A percentile compares a stretch with the other conserved stretches of the same genome.
These are phyloP conservation scores for Phortica variegata DNA, from an alignment of 1,140 invertebrate species.

Conservation along the genomic window DNA sequence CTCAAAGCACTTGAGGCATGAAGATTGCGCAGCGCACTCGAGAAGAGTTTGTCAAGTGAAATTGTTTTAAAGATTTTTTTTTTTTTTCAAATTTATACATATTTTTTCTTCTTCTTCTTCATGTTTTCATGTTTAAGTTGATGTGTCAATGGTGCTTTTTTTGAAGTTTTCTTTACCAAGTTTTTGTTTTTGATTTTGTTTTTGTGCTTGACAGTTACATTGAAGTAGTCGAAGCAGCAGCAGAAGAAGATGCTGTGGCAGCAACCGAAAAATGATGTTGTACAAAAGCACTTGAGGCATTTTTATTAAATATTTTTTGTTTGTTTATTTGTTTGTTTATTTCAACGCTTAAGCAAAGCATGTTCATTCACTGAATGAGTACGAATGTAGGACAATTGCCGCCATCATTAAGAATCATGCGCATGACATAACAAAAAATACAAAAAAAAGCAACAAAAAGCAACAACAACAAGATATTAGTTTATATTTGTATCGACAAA, in stretches of 20 bases:
- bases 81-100: too few species aligned
- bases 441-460: slow-evolving; percentile 24
- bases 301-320: too few species aligned
- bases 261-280: slow-evolving; percentile 13
- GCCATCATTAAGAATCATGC: too few species aligned
- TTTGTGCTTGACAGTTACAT: slow-evolving; percentile 47
- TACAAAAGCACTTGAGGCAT: slow-evolving; percentile 33
- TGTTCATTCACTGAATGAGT: slow-evolving; percentile 48
- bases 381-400: too few species aligned
- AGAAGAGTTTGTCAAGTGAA: slow-evolving; percentile 45
- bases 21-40: slow-evolving; percentile 45
- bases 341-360: too few species aligned
- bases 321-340: too few species aligned
- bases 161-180: too few species aligned
- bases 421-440: slow-evolving; percentile 9
- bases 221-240: slow-evolving; percentile 15
- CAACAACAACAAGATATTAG: too few species aligned
- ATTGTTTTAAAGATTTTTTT: slow-evolving; percentile 23
- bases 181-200: slow-evolving; percentile 17
- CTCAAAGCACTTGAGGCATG: too few species aligned
- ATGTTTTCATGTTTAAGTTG: background rate
- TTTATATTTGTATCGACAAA: too few species aligned
- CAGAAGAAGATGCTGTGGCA: slow-evolving; percentile 20
- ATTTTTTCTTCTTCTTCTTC: too few species aligned
- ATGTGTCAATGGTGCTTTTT: background rate